phyloP scores from a whole-genome alignment of 2,113 vertebrate species.

The Ctenomys sociabilis region DNA sequence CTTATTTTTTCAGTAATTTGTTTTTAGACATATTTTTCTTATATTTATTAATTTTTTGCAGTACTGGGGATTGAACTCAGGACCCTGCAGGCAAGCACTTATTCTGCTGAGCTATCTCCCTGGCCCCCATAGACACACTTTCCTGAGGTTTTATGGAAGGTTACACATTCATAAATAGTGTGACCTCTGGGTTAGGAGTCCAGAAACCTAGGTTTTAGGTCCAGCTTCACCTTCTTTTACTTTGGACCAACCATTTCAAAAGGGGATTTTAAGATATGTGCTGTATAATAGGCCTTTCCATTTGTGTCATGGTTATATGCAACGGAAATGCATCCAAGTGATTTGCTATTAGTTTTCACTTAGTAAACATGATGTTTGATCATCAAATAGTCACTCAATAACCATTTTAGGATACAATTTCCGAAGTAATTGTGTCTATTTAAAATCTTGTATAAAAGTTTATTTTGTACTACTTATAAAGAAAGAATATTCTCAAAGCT shows the following conservation, averaged over 20 bases:
- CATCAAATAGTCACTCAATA: constrained; percentile 4
- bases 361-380: constrained; percentile 4
- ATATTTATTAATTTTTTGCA: too few species aligned
- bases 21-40: not conserved
- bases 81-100: too few species aligned
- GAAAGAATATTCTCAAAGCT: not conserved
- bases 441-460: not conserved
- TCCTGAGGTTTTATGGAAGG: not conserved
- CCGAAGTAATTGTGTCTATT: not conserved
- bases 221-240: not conserved
- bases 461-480: not conserved
- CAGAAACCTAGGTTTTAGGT: constrained; percentile 25
- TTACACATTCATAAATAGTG: not conserved
- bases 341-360: constrained; percentile 23
- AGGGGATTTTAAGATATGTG: not conserved
- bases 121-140: not conserved
- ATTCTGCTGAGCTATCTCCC: too few species aligned
- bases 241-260: not conserved
- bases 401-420: constrained; percentile 26
- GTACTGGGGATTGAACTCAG: too few species aligned
- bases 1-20: constrained; percentile 5
- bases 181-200: not conserved
- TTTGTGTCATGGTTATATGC: not conserved
- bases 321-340: not conserved
- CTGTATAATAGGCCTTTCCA: not conserved